Percentiles rank a stretch among this genome's conserved stretches.
Evolutionary conservation across 2,113 vertebrate species (phyloP).

Genomic region (Nyctibius bracteatus): DNA sequence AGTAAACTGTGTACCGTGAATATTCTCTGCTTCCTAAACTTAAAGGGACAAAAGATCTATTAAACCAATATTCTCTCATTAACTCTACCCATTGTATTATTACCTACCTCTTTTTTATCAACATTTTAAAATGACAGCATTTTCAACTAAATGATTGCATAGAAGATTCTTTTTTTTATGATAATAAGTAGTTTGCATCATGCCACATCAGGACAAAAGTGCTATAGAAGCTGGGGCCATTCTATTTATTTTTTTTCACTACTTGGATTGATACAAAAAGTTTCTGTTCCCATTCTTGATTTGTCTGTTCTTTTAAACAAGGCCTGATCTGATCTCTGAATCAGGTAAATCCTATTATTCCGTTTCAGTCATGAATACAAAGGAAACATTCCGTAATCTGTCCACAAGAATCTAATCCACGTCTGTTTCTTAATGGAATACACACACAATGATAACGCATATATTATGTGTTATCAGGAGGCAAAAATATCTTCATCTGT

Average conservation of each 20-base stretch:
- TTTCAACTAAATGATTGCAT: background rate
- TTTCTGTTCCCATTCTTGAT: background rate
- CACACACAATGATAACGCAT: background rate
- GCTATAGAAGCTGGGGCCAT: background rate
- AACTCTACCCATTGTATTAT: background rate
- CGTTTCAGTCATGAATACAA: slow-evolving; percentile 18
- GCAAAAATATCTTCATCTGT: background rate
- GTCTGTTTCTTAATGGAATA: slow-evolving; percentile 24
- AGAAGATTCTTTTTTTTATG: background rate
- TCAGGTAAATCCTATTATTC: slow-evolving; percentile 38
- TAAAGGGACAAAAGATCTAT: background rate
- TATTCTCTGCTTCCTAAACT: background rate
- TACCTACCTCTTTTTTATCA: background rate
- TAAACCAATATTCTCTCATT: background rate
- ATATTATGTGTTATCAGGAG: slow-evolving; percentile 18
- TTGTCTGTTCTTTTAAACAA: background rate
- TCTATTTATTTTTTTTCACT: background rate
- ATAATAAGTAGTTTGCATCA: background rate
- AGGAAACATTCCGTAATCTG: slow-evolving; percentile 40
- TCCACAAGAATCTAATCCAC: background rate
- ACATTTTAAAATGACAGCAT: background rate
- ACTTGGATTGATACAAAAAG: background rate
- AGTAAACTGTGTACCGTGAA: background rate
- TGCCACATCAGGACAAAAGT: background rate
- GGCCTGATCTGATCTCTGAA: background rate